These are phyloP conservation scores for Rhynchotus rufescens DNA, from an alignment of 2,797 vertebrate species.

Conservation along the genomic window DNA sequence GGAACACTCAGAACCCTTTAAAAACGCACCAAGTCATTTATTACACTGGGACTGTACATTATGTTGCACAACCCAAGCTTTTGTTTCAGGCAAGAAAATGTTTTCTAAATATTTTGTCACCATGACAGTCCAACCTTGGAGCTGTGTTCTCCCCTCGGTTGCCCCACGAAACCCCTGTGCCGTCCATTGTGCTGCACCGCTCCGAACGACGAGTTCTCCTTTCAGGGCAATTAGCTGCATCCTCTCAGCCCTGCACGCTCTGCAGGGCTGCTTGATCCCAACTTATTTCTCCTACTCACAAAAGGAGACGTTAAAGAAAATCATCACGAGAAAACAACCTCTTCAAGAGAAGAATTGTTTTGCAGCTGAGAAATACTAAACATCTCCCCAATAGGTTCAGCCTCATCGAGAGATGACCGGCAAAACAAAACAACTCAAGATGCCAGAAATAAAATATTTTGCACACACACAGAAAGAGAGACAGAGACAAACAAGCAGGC, in stretches of 20 bases:
- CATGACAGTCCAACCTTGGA: slow-evolving; percentile 65
- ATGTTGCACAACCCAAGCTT: slow-evolving; percentile 66
- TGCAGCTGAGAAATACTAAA: neutral
- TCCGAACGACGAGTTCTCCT: fast-evolving
- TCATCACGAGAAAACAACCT: neutral
- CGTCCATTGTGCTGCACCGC: neutral
- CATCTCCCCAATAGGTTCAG: neutral
- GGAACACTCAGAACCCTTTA: slow-evolving; percentile 54
- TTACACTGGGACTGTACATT: slow-evolving; percentile 33
- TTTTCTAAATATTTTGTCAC: slow-evolving; percentile 75
- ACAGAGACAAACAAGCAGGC: neutral
- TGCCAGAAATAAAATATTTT: neutral
- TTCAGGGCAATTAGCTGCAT: fast-evolving
- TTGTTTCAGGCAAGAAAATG: slow-evolving; percentile 69
- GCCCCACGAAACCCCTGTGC: slow-evolving; percentile 30
- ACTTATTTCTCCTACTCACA: neutral
- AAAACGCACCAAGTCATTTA: slow-evolving; percentile 41
- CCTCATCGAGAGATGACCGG: neutral
- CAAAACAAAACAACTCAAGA: neutral
- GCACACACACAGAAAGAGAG: neutral
- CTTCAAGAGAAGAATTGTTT: neutral
- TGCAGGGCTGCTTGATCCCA: neutral
- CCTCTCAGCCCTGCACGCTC: neutral
- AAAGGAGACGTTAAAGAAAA: neutral
- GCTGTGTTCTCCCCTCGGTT: slow-evolving; percentile 27